Evolutionary conservation across 1,140 invertebrate genomes (phyloP).

Genomic region (Brachionus paranguensis): DNA sequence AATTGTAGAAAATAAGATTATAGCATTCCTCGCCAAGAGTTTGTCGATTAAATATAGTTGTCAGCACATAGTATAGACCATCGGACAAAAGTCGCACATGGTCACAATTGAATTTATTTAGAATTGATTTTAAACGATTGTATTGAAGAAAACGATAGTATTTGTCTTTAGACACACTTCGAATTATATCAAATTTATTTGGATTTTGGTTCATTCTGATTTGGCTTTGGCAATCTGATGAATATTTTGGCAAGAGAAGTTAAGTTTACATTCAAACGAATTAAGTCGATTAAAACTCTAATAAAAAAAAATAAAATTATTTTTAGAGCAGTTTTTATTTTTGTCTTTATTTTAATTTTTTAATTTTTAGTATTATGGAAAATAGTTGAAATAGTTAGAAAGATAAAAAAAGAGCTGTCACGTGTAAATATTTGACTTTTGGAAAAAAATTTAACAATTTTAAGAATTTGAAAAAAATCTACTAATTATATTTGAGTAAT

Average conservation of each 20-base stretch:
- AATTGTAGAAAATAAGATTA: slow-evolving; percentile 15
- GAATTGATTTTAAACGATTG: background rate
- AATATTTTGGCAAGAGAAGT: background rate
- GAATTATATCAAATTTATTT: slow-evolving; percentile 17
- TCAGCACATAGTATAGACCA: background rate
- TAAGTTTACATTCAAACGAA: slow-evolving; percentile 7
- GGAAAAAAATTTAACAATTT: too few relatives aligned
- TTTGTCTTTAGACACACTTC: background rate
- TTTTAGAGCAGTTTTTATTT: background rate
- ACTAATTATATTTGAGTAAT: too few relatives aligned
- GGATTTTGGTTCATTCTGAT: slow-evolving; percentile 10
- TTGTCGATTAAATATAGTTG: slow-evolving; percentile 24
- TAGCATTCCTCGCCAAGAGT: slow-evolving; percentile 20
- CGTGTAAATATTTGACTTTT: too few relatives aligned
- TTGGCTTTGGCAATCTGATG: background rate
- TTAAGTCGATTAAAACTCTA: slow-evolving; percentile 14
- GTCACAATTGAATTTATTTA: background rate
- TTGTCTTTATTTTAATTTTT: background rate
- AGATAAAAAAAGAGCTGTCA: too few relatives aligned
- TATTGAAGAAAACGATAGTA: background rate
- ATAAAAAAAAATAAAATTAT: background rate
- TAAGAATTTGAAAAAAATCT: too few relatives aligned
- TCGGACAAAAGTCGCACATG: background rate
- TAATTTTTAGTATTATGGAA: background rate
- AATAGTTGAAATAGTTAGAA: too few relatives aligned